These are phyloP conservation scores for Paragorgia papillata DNA, from an alignment of 92 coral and sea anemone genomes.

Conservation along the genomic window DNA sequence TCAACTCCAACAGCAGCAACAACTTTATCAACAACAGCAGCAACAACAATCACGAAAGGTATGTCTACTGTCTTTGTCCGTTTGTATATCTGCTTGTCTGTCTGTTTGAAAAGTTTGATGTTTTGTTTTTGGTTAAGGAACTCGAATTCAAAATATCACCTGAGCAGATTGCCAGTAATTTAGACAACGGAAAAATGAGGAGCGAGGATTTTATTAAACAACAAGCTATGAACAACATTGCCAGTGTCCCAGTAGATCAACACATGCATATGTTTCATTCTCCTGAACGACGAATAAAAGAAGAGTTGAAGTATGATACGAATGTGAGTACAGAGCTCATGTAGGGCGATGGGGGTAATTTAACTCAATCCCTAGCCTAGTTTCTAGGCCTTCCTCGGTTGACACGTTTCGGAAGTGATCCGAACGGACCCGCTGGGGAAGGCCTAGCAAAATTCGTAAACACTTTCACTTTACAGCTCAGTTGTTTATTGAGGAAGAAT, in stretches of 20 bases:
- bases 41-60: constrained; percentile 29
- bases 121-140: constrained; percentile 16
- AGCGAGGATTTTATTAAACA: not conserved
- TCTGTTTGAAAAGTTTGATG: not conserved
- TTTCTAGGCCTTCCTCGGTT: no score
- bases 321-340: not conserved
- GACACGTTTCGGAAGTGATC: no score
- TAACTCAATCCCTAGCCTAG: no score
- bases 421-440: no score
- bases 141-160: constrained; percentile 25
- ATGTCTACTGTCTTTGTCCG: constrained; percentile 11
- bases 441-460: no score
- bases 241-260: not conserved
- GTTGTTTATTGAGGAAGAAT: no score
- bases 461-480: no score
- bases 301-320: not conserved
- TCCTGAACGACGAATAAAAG: not conserved
- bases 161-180: constrained; percentile 9
- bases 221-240: not conserved
- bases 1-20: constrained; percentile 17
- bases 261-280: not conserved
- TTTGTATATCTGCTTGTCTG: not conserved
- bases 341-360: no score
- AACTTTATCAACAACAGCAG: constrained; percentile 1
- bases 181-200: not conserved